Evolutionary conservation across 2,797 vertebrate species (phyloP), one percentile per base, ranked within the genome.

Genomic region (Tenualosa ilisha): DNA sequence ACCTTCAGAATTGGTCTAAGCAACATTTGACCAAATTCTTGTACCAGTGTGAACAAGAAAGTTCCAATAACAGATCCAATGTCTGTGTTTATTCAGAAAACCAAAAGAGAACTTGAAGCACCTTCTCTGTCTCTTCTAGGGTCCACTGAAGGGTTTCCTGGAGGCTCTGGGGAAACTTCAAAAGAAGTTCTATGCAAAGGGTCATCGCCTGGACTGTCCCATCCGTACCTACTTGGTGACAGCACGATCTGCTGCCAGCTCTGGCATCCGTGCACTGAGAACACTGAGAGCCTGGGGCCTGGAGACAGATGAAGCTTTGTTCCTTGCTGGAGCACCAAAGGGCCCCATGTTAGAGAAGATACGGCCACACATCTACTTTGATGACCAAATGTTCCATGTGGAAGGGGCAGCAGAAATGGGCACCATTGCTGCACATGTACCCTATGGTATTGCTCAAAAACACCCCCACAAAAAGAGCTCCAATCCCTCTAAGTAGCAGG

Each of bases 301-400:
- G 90, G 98, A 99, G 94, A 97, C 97, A 0, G 97, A 99, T 2
- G 97, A 99, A 86, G 97, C 98, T 43, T 91, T 99, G 24, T 99
- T 99, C 88, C 93, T 99, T n/a, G 98, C 97, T 0, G 98, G 98
- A 1, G 97, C 97, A 0, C 97, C 97, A 88, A 99, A 99, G 87
- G 98, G 97, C 0, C 98, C 98, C 0, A 95, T 98, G 91, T 95
- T 99, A 1, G 97, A 95, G 90, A 99, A 97, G 93, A 99, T 99
- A 89, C 95, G 95, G 56, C 98, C 98, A 0, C 98, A 98, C 86
- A 97, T 99, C 91, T 99, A 98, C 94, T 99, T 99, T 0, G 98
- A 99, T 0, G 98, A 99, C 92, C 98, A 99, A 95, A 99, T 99
- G 98, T 98, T 97, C 91, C 97, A 99, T 0, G 96, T 98, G 89